Conservation (phyloP, 2,797 vertebrate species). For the Syndactyla subalaris region DNA sequence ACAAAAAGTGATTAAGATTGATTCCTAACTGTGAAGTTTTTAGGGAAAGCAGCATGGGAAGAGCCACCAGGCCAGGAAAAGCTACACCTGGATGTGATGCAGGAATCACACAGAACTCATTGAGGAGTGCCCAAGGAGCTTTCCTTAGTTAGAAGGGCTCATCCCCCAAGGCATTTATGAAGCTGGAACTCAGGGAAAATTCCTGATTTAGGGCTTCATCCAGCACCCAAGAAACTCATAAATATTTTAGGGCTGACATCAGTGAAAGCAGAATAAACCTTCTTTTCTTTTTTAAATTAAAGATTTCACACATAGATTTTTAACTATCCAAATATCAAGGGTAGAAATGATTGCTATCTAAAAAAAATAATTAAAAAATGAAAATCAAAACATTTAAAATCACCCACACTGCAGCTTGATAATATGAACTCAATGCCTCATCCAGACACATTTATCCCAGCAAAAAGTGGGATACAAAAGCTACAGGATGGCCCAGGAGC, state of each 20-base stretch:
- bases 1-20: not conserved
- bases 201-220: not conserved
- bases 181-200: not conserved
- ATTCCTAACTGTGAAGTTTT: not conserved
- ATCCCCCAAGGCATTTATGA: not conserved
- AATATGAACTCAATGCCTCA: not conserved
- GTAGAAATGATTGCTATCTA: not conserved
- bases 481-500: not conserved
- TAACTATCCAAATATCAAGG: not conserved
- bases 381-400: not conserved
- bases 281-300: not conserved
- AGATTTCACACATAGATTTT: not conserved
- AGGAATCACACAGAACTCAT: not conserved
- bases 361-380: not conserved
- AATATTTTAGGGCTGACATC: not conserved
- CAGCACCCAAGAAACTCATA: not conserved
- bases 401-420: not conserved
- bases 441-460: not conserved
- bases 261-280: not conserved
- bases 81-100: not conserved
- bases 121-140: no score
- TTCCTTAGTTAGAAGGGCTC: not conserved
- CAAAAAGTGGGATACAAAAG: not conserved
- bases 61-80: not conserved
- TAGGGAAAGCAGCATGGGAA: not conserved